phyloP scores from a whole-genome alignment of 2,888 invertebrate species.

The Cryptocephalus primarius region DNA sequence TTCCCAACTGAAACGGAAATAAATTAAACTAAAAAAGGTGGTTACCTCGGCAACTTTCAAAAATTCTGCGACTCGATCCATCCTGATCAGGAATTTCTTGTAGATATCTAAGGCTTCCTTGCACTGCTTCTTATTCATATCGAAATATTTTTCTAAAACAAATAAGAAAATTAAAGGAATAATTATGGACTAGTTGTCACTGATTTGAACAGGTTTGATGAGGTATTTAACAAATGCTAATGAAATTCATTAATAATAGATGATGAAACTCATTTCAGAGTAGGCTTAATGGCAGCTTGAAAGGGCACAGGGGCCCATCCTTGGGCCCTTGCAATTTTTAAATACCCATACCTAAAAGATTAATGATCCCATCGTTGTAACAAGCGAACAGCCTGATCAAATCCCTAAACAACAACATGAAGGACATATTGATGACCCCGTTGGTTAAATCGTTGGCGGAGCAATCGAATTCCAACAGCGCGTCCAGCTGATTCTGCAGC shows the following conservation, averaged over 20 bases:
- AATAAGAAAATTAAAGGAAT: no score
- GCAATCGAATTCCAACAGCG: conserved; percentile 93
- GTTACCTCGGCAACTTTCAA: conserved; percentile 70
- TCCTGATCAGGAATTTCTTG: conserved; percentile 95
- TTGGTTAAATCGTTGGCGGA: conserved; percentile 94
- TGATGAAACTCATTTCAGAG: no score
- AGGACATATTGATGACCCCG: conserved; percentile 75
- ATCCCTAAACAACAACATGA: conserved; percentile 75
- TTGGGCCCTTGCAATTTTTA: not conserved
- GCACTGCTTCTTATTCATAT: conserved; percentile 99
- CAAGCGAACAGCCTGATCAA: conserved; percentile 91
- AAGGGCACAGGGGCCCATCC: not conserved
- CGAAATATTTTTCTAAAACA: conserved; percentile 87
- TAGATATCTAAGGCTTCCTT: conserved; percentile 96
- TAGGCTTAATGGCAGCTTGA: no score
- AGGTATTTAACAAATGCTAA: no score
- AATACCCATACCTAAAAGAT: conserved; percentile 61
- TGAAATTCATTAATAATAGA: no score
- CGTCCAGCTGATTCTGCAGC: conserved; percentile 90
- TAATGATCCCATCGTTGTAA: conserved; percentile 99
- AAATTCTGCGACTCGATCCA: conserved; percentile 98
- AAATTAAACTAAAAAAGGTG: conserved; percentile 2
- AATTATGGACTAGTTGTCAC: no score
- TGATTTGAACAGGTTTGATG: no score
- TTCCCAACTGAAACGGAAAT: no score